phyloP scores from a whole-genome alignment of 2,888 invertebrate genomes.

The Lasius platythorax region DNA sequence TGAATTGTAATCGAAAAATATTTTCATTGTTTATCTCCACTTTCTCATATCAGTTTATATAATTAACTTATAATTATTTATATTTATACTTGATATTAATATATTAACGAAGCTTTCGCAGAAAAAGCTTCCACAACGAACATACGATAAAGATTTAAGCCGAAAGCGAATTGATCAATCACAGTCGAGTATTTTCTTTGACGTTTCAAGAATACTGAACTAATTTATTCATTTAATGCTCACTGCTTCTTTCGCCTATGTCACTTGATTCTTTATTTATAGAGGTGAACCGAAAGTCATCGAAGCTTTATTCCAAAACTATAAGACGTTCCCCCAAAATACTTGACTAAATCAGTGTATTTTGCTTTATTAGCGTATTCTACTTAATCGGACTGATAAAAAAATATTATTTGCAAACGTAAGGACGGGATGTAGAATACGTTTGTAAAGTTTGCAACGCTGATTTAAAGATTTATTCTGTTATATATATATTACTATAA shows the following conservation, averaged over 20 bases:
- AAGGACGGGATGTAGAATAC: background rate
- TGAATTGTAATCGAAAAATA: too few relatives aligned
- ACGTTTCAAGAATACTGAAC: background rate
- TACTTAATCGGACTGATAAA: slow-evolving; percentile 5
- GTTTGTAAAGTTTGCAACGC: background rate
- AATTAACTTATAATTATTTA: background rate
- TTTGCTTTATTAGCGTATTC: background rate
- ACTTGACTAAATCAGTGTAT: background rate
- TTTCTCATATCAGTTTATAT: background rate
- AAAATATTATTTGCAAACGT: background rate
- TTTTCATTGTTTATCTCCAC: background rate
- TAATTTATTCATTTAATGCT: background rate
- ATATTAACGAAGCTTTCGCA: background rate
- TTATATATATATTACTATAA: background rate
- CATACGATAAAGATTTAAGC: background rate
- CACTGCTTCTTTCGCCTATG: background rate
- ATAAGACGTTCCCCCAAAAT: background rate
- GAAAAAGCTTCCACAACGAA: background rate
- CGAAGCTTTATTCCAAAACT: background rate
- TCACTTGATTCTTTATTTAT: background rate
- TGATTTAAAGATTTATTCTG: background rate
- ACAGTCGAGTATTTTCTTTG: background rate
- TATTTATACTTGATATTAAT: background rate
- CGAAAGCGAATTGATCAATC: background rate
- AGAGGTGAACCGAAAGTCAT: background rate